Base-by-base conservation (phyloP, 2,113 vertebrate genomes). In the Eolophus roseicapilla region DNA sequence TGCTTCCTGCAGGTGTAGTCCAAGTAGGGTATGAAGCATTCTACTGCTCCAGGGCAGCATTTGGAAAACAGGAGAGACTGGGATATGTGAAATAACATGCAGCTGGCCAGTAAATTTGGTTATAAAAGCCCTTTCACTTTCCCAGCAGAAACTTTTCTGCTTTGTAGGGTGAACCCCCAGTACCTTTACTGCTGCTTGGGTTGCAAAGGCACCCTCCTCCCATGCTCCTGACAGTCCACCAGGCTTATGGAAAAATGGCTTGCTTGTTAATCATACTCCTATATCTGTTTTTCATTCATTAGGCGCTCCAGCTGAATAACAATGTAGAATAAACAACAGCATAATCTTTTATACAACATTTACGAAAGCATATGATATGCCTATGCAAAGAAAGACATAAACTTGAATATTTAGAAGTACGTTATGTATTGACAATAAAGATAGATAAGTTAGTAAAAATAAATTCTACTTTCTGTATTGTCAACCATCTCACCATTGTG, bases 171-270 rank as follows among this genome's bases (percentile, higher is more conserved):
- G 18, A 90, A 63, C 0, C 1, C 8, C 7, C 24, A 5, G 5
- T 28, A 21, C 6, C 33, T 60, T 19, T 78, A 7, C 6, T 68
- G 19, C 28, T 70, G 10, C 25, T 70, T 0, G 0, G 7, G 4
- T 4, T 59, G 3, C 10, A 85, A 92, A 84, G 10, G 2, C 13
- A 33, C 4, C 5, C 19, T 76, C 4, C 3, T 71, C 0, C 23
- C 50, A 31, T 21, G 6, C 13, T 91, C 6, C 17, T 27, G 10
- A 17, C 12, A 19, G 17, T 13, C 28, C 11, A 31, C 1, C 3
- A 49, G 8, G 5, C 10, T 82, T 35, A 31, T 6, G 6, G 27
- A 64, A 80, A 79, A 69, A 2, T 27, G 6, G 6, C 11, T 49
- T 63, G 17, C 10, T 67, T 69, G 3, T 64, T 73, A 65, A 79